These are phyloP conservation scores for Chiridota heheva DNA, from an alignment of 35 echinoderm and acorn worm genomes.

Conservation along the genomic window DNA sequence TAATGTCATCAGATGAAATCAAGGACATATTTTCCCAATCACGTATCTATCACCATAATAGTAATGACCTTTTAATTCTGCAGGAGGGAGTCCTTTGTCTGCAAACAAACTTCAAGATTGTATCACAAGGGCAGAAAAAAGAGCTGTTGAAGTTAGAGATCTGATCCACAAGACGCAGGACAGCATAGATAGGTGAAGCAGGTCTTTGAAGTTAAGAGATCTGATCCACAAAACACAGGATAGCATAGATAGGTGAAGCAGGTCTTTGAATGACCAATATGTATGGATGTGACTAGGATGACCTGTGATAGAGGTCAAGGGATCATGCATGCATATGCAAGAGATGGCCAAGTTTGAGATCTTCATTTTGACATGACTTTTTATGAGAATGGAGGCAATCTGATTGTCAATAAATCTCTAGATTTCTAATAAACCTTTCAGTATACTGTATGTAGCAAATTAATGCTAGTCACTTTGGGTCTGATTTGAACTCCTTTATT, in stretches of 20 bases:
- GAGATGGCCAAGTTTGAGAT: too few relatives aligned
- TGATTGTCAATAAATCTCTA: neutral
- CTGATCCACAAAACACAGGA: constrained; percentile 65
- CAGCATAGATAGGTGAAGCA: constrained; percentile 61
- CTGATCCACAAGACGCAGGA: constrained; percentile 65
- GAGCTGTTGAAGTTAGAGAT: constrained; percentile 59
- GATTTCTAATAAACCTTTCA: neutral
- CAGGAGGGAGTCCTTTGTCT: constrained; percentile 85
- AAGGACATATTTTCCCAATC: too few relatives aligned
- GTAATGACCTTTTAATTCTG: neutral
- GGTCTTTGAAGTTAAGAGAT: constrained; percentile 55
- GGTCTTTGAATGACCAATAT: constrained; percentile 66
- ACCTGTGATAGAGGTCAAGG: too few relatives aligned
- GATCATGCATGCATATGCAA: too few relatives aligned
- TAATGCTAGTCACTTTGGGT: too few relatives aligned
- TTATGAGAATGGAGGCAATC: too few relatives aligned
- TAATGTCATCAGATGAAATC: neutral
- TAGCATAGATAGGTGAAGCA: constrained; percentile 61
- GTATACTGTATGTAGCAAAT: too few relatives aligned
- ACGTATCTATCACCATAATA: neutral
- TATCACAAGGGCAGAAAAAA: constrained; percentile 67
- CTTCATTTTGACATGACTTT: too few relatives aligned
- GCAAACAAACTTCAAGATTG: constrained; percentile 78
- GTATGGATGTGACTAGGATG: too few relatives aligned
- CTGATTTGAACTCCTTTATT: too few relatives aligned